phyloP scores from a whole-genome alignment of 2,888 invertebrate species.

The Euproctis similis region DNA sequence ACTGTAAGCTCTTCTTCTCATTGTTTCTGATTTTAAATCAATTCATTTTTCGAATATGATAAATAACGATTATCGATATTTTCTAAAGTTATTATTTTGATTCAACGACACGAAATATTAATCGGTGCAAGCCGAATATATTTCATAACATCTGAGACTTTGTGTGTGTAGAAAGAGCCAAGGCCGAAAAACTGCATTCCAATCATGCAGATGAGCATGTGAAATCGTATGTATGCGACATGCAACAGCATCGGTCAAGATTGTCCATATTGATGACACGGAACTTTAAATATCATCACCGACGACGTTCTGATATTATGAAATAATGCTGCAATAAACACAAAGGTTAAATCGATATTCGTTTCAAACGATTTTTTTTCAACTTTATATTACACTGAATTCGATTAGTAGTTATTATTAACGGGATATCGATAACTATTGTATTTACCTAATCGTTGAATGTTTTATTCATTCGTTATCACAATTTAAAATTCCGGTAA shows the following conservation, averaged over 20 bases:
- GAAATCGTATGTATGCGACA: too few relatives aligned
- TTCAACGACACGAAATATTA: too few relatives aligned
- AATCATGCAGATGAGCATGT: slow-evolving; percentile 8
- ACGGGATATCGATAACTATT: slow-evolving; percentile 7
- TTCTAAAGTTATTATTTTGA: too few relatives aligned
- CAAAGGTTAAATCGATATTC: too few relatives aligned
- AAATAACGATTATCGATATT: slow-evolving; percentile 7
- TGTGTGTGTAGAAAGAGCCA: slow-evolving; percentile 29
- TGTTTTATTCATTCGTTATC: slow-evolving; percentile 59
- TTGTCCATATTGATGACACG: too few relatives aligned
- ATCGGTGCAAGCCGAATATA: too few relatives aligned
- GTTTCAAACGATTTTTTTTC: too few relatives aligned
- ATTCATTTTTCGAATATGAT: background rate
- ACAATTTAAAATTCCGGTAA: slow-evolving; percentile 51
- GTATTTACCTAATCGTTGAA: slow-evolving; percentile 21
- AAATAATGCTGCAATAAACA: too few relatives aligned
- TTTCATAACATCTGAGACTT: slow-evolving; percentile 26
- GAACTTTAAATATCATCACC: too few relatives aligned
- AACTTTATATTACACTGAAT: slow-evolving; percentile 16
- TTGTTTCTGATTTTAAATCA: slow-evolving; percentile 4
- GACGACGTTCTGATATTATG: too few relatives aligned
- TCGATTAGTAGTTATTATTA: slow-evolving; percentile 10
- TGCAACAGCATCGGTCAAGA: too few relatives aligned
- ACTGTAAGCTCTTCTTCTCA: slow-evolving; percentile 4
- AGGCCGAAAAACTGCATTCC: slow-evolving; percentile 28